Conservation (phyloP, 2,797 vertebrate genomes). For the Harpagifer antarcticus region DNA sequence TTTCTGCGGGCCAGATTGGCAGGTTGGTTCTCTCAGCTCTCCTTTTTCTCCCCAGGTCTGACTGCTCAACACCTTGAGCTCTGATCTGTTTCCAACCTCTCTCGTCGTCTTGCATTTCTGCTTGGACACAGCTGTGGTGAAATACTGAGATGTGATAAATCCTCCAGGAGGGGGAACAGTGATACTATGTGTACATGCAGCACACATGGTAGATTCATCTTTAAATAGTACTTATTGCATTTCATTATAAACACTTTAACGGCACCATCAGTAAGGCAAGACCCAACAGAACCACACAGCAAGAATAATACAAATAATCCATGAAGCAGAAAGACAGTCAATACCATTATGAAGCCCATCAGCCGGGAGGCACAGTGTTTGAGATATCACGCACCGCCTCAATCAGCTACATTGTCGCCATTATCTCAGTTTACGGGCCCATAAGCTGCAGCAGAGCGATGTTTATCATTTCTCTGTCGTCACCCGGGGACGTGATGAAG, state of each 20-base stretch:
- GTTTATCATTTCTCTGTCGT: conserved; percentile 48
- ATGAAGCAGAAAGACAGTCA: conserved; percentile 54
- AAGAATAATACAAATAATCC: conserved; percentile 54
- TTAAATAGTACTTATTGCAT: conserved; percentile 6
- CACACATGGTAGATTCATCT: conserved; percentile 3
- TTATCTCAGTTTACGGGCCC: conserved; percentile 59
- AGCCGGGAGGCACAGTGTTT: conserved; percentile 25
- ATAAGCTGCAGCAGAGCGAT: conserved; percentile 31
- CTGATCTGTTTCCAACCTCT: conserved; percentile 56
- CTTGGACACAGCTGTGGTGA: conserved; percentile 14
- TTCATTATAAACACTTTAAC: conserved; percentile 28
- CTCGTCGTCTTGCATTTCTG: conserved; percentile 23
- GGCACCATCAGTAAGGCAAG: background rate
- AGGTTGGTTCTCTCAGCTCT: conserved; percentile 69
- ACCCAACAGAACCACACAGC: conserved; percentile 30
- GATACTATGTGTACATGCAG: background rate
- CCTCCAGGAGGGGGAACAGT: accelerated
- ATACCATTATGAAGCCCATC: conserved; percentile 59
- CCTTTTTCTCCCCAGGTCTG: conserved; percentile 55
- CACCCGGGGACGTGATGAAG: conserved; percentile 4
- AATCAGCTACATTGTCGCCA: conserved; percentile 61
- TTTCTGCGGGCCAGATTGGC: conserved; percentile 76
- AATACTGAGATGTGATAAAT: conserved; percentile 8
- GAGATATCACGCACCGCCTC: conserved; percentile 42
- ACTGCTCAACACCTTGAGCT: conserved; percentile 53